Base-by-base conservation (phyloP, 2,797 vertebrate species). In the Helicolenus hilgendorfi region DNA sequence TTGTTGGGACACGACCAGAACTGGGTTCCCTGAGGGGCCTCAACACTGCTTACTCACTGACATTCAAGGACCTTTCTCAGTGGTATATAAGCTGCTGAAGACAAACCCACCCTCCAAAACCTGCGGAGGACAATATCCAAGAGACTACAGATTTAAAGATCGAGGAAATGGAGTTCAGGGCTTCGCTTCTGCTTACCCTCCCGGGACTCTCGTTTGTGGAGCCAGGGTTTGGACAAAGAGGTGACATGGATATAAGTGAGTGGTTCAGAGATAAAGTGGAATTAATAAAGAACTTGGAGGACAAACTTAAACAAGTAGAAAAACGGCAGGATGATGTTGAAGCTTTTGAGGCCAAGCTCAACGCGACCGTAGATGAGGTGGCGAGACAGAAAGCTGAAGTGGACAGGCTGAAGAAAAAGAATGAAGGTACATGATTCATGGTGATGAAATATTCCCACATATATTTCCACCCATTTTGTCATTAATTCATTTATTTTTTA, bases 341-440 rank as follows among this genome's bases (percentile, higher is more conserved):
- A 6, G 77, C 62, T 35, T 35, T 89, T 26, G 77, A 83, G 45
- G 27, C 65, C 35, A 72, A 55, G 20, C 70, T 89, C 27, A 87
- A 77, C 0, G 33, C 24, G 0, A 88, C 89, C 2, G 29, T 62
- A 2, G 71, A 86, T 2, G 77, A 90, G 22, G 69, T 85, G 76
- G 31, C 0, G 2, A 41, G 63, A 20, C 89, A 89, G 76, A 80
- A 49, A 56, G 59, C 64, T 33, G 85, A 88, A 53, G 69, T 62
- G 55, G 76, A 88, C 29, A 13, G 7, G 58, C 72, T 91, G 72
- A 88, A 67, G 53, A 26, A 62, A 18, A 81, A 88, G 10, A 90
- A 90, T 10, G 31, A 90, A 83, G 87, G 87, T 88, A 67, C 2
- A 2, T 22, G n/a, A 29, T 31, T 35, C 6, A 2, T 27, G 3